Evolutionary conservation across 2,888 invertebrate genomes (phyloP), one percentile per base, ranked within the genome.

Genomic region (Metopia argyrocephala): DNA sequence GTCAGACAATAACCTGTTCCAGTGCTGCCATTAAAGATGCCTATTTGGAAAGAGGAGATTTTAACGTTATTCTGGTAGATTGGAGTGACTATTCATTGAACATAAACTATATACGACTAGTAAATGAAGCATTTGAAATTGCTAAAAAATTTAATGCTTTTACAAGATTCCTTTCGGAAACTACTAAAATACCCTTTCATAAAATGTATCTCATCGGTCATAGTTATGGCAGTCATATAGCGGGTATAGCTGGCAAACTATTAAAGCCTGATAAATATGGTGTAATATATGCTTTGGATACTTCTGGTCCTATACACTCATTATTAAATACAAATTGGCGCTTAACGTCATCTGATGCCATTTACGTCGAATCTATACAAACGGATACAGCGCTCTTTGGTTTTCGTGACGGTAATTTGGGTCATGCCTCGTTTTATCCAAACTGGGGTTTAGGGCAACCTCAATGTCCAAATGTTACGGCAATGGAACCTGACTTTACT

Each of bases 321-420:
- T 6, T 27, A 0, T 71, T 85, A 4, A 78, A 78, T 31, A 61
- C 73, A 0, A 56, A 83, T 2, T 81, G 59, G 45, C 86, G 88
- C 28, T 71, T 90, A 4, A 85, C 87, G n/a, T 71, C 84, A 0
- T 78, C 69, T 0, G 88, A 89, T 65, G 90, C 88, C 0, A 21
- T 31, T 3, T 85, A 86, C 38, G 90, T 90, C n/a, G 88, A 90
- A 70, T 83, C 87, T 7, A 87, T 90, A 80, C 89, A 89, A 83
- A 89, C 89, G 0, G 86, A 87, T 82, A 81, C 85, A 0, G 85
- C 83, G 9, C 48, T 82, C 0, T 76, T 89, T 28, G 90, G 89
- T 15, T 83, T 87, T 68, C 82, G 84, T 1, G 46, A 80, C 5
- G 74, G 62, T 3, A 38, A 48, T 4, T 56, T 88, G n/a, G 89